Evolutionary conservation across 2,888 invertebrate genomes (phyloP), one percentile per base, ranked within the genome.

Genomic region (Emmelina monodactyla): DNA sequence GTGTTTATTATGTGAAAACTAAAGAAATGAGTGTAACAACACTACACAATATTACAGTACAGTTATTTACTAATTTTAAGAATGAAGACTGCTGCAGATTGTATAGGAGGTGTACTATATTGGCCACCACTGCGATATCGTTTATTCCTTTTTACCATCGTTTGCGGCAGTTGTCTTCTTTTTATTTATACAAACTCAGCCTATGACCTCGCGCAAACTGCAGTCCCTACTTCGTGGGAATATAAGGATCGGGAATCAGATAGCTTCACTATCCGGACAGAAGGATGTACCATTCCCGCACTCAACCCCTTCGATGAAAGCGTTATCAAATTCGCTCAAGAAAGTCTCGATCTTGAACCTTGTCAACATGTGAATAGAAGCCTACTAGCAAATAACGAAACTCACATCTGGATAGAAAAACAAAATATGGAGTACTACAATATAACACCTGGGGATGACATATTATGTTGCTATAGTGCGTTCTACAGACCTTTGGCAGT

Each of bases 251-350:
- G n/a, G n/a, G n/a, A n/a, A n/a, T n/a, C n/a, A n/a, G n/a, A 58
- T 35, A 54, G 53, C 43, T 85, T 75, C 47, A 68, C 85, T 2
- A 83, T 88, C 33, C 79, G 82, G 51, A 88, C 85, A 6, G 66
- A 76, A 38, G 88, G 88, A 14, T 89, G 89, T 53, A 83, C 83
- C 7, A 88, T 89, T 44, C 87, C 88, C 0, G 81, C 81, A 1
- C 62, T 88, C 47, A 75, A 83, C 43, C 83, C 88, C 0, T 83
- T 84, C 44, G 86, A 88, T 51, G 60, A 75, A 3, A 62, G 68
- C 25, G 70, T 87, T 16, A 71, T 63, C 43, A 69, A 72, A 41
- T 87, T 82, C 48, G 73, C 86, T 31, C 57, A 63, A 34, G 62
- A 63, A 10, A 83, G 83, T 4, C 60, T 65, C 16, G 59, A 65